These are phyloP conservation scores for Cheilosia vulpina DNA, from an alignment of 2,888 invertebrate genomes.

Conservation along the genomic window DNA sequence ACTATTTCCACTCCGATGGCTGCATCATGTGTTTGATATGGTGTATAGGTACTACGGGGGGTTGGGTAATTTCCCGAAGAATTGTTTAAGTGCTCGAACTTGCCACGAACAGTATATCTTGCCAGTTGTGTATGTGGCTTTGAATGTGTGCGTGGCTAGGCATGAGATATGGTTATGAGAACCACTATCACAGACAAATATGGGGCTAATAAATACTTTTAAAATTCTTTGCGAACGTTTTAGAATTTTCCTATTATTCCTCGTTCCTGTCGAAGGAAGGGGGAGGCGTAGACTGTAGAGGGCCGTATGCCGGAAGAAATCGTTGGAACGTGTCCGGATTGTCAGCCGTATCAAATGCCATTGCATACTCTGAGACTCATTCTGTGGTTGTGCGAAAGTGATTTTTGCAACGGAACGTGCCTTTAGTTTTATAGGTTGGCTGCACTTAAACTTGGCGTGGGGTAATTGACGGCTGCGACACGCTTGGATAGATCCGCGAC, in stretches of 20 bases:
- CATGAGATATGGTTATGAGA: slow-evolving; percentile 70
- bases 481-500: too few species aligned
- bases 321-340: slow-evolving; percentile 64
- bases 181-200: slow-evolving; percentile 69
- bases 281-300: neutral
- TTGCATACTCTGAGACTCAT: slow-evolving; percentile 25
- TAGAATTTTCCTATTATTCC: slow-evolving; percentile 51
- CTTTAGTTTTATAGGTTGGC: slow-evolving; percentile 43
- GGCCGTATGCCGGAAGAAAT: slow-evolving; percentile 20
- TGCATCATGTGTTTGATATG: slow-evolving; percentile 65
- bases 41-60: slow-evolving; percentile 17
- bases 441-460: slow-evolving; percentile 15
- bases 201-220: slow-evolving; percentile 74
- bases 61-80: slow-evolving; percentile 71
- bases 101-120: slow-evolving; percentile 54
- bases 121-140: neutral
- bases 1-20: slow-evolving; percentile 66
- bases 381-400: slow-evolving; percentile 33
- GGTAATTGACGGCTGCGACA: neutral
- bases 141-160: slow-evolving; percentile 16
- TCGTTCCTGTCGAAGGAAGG: neutral
- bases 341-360: slow-evolving; percentile 50
- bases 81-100: slow-evolving; percentile 74
- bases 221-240: slow-evolving; percentile 62
- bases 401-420: slow-evolving; percentile 46